Base-by-base conservation (phyloP, 1,140 invertebrate species). In the Drosophila grimshawi region DNA sequence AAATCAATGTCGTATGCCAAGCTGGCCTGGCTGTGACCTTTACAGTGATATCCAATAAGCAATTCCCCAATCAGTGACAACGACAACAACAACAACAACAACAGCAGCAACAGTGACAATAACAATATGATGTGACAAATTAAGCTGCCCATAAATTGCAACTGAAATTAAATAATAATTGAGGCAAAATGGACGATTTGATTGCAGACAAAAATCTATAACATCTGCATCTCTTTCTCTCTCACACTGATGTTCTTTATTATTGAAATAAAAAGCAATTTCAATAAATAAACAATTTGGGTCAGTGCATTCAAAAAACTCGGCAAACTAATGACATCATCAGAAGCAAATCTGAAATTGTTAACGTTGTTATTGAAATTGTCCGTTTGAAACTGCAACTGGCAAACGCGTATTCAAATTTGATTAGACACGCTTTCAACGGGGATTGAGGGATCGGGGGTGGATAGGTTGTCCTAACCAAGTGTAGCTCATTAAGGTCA, bases 201-300 rank as follows among this genome's bases (percentile, higher is more conserved):
- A 86, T 49, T 68, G 64, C 49, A 70, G 76, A 73, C 74, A 62
- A 68, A 70, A 69, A 69, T 62, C 56, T 62, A 69, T 53, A 69
- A 46, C 39, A 69, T 5, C 6, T 43, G 0, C 10, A 37, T 32
- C 39, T 33, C 11, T 41, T 6, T 5, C 48, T 45, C 55, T 62
- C 43, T 37, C 32, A 5, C 30, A 35, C 41, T 35, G 3, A 52
- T 48, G 35, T 8, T 33, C n/a, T 49, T 39, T 51, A 62, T 59
- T 73, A 74, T 79, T 73, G 77, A 72, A 72, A 60, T 72, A 70
- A 83, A 88, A 88, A 89, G 77, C 80, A 83, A 89, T 89, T 88
- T 78, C 74, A 88, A 88, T 88, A 86, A 86, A 86, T 86, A 86
- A 86, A 76, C 70, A 89, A 88, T 83, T 78, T 88, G 71, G 85